These are phyloP conservation scores for Sphenodon punctatus DNA, from an alignment of 2,797 vertebrate genomes.

Conservation along the genomic window DNA sequence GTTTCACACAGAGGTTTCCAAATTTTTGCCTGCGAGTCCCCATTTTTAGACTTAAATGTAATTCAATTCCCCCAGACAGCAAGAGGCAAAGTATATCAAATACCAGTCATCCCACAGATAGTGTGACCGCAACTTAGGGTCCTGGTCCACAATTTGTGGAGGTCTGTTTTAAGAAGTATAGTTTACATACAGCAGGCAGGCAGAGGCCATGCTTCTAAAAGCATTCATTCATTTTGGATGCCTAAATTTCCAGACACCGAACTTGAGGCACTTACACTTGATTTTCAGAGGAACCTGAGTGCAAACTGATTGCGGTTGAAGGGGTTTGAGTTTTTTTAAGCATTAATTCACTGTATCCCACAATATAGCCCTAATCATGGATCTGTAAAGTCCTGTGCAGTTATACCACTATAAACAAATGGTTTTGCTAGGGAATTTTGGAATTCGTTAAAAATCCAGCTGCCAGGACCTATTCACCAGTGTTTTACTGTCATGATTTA, in stretches of 20 bases:
- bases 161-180: background rate
- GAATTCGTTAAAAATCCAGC: background rate
- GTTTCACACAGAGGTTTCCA: too few species aligned
- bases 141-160: too few species aligned
- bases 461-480: background rate
- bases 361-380: background rate
- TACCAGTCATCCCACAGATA: too few species aligned
- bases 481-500: too few species aligned
- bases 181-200: background rate
- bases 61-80: too few species aligned
- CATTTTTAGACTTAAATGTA: too few species aligned
- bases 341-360: background rate
- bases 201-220: background rate
- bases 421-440: background rate
- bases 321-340: background rate
- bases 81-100: too few species aligned
- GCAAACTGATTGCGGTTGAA: fast-evolving
- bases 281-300: background rate
- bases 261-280: background rate
- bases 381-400: background rate
- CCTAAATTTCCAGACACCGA: background rate
- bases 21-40: too few species aligned
- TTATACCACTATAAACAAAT: background rate
- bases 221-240: background rate
- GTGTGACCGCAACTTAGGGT: too few species aligned